phyloP scores from a whole-genome alignment of 2,888 invertebrate genomes.

The Harpalus rufipes region DNA sequence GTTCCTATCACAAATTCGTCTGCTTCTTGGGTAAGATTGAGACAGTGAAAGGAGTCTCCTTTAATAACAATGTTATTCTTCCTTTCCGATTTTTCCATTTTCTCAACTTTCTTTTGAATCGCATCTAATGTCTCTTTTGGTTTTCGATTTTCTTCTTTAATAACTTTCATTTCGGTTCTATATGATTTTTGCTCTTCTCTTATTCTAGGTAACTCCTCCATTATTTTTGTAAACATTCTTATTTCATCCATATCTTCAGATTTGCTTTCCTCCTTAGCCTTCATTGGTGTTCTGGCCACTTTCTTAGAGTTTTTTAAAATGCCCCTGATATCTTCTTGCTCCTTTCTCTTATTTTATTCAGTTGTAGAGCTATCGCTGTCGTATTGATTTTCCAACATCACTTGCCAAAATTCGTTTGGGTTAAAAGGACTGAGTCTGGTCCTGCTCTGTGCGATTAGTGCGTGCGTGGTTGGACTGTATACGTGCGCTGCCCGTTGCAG shows the following conservation, averaged over 20 bases:
- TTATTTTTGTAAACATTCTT: constrained; percentile 13
- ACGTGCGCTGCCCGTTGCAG: too few relatives aligned
- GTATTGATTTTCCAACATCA: too few relatives aligned
- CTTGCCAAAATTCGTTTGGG: too few relatives aligned
- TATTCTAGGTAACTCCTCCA: constrained; percentile 12
- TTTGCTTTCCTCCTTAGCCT: neutral
- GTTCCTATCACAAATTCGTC: constrained; percentile 1
- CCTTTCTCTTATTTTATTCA: too few relatives aligned
- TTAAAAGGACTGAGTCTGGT: too few relatives aligned
- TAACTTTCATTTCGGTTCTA: constrained; percentile 18
- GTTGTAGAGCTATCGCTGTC: too few relatives aligned
- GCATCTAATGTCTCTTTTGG: constrained; percentile 3
- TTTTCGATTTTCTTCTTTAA: constrained; percentile 22
- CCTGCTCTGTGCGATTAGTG: too few relatives aligned
- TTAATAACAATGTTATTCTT: constrained; percentile 23
- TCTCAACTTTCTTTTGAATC: constrained; percentile 28
- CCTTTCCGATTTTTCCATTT: neutral
- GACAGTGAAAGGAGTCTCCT: neutral
- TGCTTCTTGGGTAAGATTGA: neutral
- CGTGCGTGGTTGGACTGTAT: too few relatives aligned
- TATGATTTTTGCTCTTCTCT: constrained; percentile 23
- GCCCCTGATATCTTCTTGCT: too few relatives aligned
- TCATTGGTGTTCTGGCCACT: constrained; percentile 9
- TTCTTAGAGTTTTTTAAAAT: too few relatives aligned
- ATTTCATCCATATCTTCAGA: constrained; percentile 22